Base-by-base conservation (phyloP, 2,113 vertebrate species). In the Podilymbus podiceps region DNA sequence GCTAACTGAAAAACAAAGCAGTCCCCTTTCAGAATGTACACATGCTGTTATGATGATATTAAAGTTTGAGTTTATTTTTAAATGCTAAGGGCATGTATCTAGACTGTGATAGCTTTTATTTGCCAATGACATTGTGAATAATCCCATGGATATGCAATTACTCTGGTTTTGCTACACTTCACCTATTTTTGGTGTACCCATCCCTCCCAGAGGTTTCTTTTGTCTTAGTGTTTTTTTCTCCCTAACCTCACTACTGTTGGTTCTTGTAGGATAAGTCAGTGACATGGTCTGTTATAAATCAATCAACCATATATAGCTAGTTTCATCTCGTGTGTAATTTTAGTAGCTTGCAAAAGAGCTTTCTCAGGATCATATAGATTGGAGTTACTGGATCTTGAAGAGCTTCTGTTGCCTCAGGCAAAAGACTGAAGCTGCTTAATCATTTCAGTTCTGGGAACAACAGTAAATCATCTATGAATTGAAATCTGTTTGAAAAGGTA, bases 401-500 rank as follows among this genome's bases (percentile, higher is more conserved):
- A 93, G 24, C 62, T 95, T 62, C 58, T 88, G n/a, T 83, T 91
- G 81, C 94, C 71, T 93, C 55, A 66, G 67, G 94, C 81, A 73
- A 78, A 85, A 85, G 67, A 42, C 46, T 49, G 60, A 82, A 53
- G 46, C 71, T 80, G 56, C 78, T 94, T 96, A 96, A 96, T 96
- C 21, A 83, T 93, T 93, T 82, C 12, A 19, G 58, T 96, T 89
- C 46, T 96, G 81, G 66, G 71, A 93, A 66, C 60, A 81, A 66
- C 28, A 67, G 80, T 85, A 93, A 94, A 85, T 94, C 46, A 82
- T 62, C 42, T 94, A 58, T 88, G 91, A 91, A 73, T 96, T 94
- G 89, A 93, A 91, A 94, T 96, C 66, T 88, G 68, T 86, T 92
- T 95, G 94, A 76, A 93, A 95, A 93, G 40, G 74, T 89, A 93